A percentile compares a stretch with the other conserved stretches of the same genome.
Conservation (phyloP, 2,797 vertebrate species). For the Siniperca undulata region DNA sequence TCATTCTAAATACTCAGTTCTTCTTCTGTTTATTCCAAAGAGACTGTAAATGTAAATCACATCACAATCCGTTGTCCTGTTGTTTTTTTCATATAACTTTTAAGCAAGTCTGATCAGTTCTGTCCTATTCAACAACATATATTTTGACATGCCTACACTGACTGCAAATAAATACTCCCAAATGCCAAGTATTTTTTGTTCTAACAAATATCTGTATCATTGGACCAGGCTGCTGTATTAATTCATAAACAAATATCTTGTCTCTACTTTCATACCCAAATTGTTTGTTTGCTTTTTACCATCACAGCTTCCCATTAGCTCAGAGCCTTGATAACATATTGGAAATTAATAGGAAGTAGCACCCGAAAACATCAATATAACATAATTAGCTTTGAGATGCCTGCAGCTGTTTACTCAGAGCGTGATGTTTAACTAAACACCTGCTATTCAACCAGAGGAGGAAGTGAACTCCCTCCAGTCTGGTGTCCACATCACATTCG, state of each 20-base stretch:
- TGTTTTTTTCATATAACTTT: too few species aligned
- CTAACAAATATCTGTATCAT: background rate
- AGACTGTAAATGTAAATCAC: too few species aligned
- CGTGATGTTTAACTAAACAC: conserved; percentile 40
- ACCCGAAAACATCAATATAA: conserved; percentile 29
- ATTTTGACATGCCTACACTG: background rate
- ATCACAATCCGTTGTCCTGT: too few species aligned
- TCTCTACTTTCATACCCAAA: background rate
- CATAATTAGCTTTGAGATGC: conserved; percentile 49
- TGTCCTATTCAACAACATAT: background rate
- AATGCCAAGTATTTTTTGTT: background rate
- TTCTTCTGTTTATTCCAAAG: too few species aligned
- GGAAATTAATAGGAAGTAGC: conserved; percentile 35
- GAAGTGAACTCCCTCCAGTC: conserved; percentile 23
- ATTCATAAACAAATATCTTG: background rate
- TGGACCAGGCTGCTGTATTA: background rate
- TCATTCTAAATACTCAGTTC: too few species aligned
- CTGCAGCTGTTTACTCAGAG: conserved; percentile 46
- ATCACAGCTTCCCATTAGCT: conserved; percentile 37
- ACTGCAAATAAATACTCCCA: background rate
- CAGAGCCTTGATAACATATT: conserved; percentile 3
- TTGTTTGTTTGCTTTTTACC: conserved; percentile 14
- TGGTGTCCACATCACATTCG: conserved; percentile 15
- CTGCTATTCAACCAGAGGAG: background rate
- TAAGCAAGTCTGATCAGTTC: too few species aligned